Evolutionary conservation across 2,888 invertebrate species (phyloP).

Genomic region (Acronicta alni): DNA sequence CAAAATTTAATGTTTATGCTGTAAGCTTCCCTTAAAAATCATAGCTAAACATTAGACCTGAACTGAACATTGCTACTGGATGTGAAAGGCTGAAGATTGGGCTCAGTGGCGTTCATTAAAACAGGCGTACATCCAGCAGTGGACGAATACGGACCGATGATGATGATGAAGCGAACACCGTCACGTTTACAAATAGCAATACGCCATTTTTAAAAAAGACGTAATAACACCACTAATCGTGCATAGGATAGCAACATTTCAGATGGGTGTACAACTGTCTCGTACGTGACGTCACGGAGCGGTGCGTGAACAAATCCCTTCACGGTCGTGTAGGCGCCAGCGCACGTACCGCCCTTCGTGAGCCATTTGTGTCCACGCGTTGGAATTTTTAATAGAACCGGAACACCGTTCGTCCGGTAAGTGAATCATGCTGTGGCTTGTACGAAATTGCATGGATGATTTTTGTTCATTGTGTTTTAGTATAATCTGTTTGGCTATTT

Average conservation of each 20-base stretch:
- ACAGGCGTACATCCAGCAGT: no score
- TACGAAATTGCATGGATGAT: conserved; percentile 25
- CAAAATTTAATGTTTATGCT: no score
- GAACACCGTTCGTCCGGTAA: conserved; percentile 44
- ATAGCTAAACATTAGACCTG: no score
- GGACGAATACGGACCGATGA: no score
- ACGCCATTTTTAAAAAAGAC: neutral
- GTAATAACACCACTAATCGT: conserved; percentile 28
- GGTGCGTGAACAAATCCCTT: conserved; percentile 50
- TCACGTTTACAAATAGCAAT: neutral
- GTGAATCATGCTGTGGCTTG: conserved; percentile 49
- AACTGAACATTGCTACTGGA: no score
- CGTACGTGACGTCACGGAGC: conserved; percentile 53
- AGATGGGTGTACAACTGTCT: conserved; percentile 39
- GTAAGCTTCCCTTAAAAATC: no score
- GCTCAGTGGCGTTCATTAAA: no score
- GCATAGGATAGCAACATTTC: conserved; percentile 40
- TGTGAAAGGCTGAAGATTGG: no score
- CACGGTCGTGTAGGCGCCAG: conserved; percentile 49
- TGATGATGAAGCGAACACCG: no score
- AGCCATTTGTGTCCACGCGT: conserved; percentile 58
- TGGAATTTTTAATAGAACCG: conserved; percentile 68
- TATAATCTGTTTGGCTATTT: conserved; percentile 19
- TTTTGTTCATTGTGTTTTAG: conserved; percentile 20
- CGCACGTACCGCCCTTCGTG: conserved; percentile 56